Evolutionary conservation across 2,797 vertebrate species (phyloP), one percentile per base, ranked within the genome.

Genomic region (Cirrhinus mrigala): DNA sequence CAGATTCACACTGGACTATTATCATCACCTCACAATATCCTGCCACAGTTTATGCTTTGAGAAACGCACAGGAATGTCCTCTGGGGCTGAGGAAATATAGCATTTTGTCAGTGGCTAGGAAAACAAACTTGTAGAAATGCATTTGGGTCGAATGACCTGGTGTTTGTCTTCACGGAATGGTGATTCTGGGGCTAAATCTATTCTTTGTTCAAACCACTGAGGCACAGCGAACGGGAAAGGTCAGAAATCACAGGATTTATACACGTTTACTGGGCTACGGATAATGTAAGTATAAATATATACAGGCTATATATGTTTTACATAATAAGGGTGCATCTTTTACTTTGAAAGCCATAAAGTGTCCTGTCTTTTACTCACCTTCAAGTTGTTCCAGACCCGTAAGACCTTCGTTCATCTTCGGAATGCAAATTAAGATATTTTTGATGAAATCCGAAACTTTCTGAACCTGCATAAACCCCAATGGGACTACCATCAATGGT

Each of bases 1-100:
- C 80, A 85, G 88, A 86, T 81, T 87, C 24, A 83, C 69, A 75
- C 58, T 66, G 78, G 64, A 62, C 15, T 84, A 85, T 85, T 79
- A 82, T 85, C 73, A 48, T 56, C 85, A 48, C 11, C 78, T 81
- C 84, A 44, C 46, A 76, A 54, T 68, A 75, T 75, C 54, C 85
- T 48, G 54, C 80, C 68, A 70, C 73, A 52, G 54, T 27, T 46
- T 83, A 71, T 44, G 24, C 56, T 54, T 11, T 79, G 64, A 60
- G 48, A 81, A 86, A 69, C 64, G 12, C 3, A 37, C 9, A 0
- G 27, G 68, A 81, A 80, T 69, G 69, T 80, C 66, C 37, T 81
- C 62, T 77, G 62, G 54, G 50, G 29, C 4, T 48, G 40, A 70
- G 83, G 68, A 74, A 54, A 78, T 58, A 74, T n/a, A 81, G 12